phyloP scores from a whole-genome alignment of 1,140 invertebrate species.

The Drosophila lini region DNA sequence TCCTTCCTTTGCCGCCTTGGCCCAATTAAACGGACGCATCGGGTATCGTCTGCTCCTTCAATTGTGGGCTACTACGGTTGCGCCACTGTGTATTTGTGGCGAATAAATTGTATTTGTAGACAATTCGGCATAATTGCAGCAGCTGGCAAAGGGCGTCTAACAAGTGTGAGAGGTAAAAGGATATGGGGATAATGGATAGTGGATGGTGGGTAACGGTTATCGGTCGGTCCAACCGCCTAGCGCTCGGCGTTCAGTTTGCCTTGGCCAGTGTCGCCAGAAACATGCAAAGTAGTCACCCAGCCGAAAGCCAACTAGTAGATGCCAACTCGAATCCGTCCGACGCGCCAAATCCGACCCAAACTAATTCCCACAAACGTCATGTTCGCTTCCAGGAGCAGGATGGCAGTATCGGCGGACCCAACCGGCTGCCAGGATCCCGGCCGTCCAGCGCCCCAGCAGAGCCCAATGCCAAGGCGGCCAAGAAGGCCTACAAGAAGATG shows the following conservation, averaged over 20 bases:
- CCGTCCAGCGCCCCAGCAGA: conserved; percentile 82
- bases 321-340: conserved; percentile 27
- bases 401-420: conserved; percentile 51
- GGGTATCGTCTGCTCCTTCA: conserved; percentile 37
- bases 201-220: conserved; percentile 43
- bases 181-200: conserved; percentile 30
- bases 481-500: conserved; percentile 82
- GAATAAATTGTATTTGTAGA: conserved; percentile 79
- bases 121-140: conserved; percentile 80
- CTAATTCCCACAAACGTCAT: conserved; percentile 72
- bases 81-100: conserved; percentile 53
- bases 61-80: conserved; percentile 20
- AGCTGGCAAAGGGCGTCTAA: conserved; percentile 17
- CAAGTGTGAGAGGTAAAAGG: conserved; percentile 17
- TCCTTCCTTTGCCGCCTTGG: conserved; percentile 7
- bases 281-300: conserved; percentile 47
- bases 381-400: conserved; percentile 82
- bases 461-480: conserved; percentile 80
- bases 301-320: conserved; percentile 17
- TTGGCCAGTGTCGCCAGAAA: conserved; percentile 43
- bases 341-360: conserved; percentile 17
- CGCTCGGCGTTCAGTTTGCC: conserved; percentile 46
- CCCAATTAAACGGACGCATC: conserved; percentile 48
- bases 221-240: conserved; percentile 3
- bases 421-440: conserved; percentile 64